Evolutionary conservation across 2,888 invertebrate species (phyloP).

Genomic region (Phortica magna): DNA sequence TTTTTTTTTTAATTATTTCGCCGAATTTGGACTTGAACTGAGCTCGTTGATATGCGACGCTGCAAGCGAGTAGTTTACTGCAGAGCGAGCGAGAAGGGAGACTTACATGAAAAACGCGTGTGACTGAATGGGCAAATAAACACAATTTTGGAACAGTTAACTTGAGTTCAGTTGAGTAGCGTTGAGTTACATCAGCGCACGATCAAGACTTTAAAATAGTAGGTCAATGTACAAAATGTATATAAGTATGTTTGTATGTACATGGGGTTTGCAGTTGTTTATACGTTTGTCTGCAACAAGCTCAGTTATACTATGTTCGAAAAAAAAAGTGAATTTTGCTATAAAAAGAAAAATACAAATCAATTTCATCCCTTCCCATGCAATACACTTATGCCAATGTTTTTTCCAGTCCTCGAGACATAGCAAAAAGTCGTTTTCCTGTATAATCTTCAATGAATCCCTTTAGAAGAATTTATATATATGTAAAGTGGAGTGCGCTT

Average conservation of each 20-base stretch:
- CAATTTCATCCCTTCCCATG: too few relatives aligned
- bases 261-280: background rate
- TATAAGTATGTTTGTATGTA: slow-evolving; percentile 12
- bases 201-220: slow-evolving; percentile 55
- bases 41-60: slow-evolving; percentile 69
- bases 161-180: background rate
- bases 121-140: too few relatives aligned
- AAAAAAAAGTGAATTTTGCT: background rate
- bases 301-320: slow-evolving; percentile 38
- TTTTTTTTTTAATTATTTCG: slow-evolving; percentile 49
- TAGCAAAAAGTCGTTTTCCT: too few relatives aligned
- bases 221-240: slow-evolving; percentile 65
- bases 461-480: too few relatives aligned
- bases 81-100: background rate
- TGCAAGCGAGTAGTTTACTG: slow-evolving; percentile 40
- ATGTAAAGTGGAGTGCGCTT: too few relatives aligned
- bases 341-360: too few relatives aligned
- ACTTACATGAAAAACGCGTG: background rate
- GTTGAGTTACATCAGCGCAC: slow-evolving; percentile 55
- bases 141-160: slow-evolving; percentile 64
- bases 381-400: too few relatives aligned
- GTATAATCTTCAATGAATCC: too few relatives aligned
- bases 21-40: slow-evolving; percentile 71
- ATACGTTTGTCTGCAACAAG: background rate
- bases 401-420: too few relatives aligned